These are phyloP conservation scores for Lepidochitona cinerea DNA, from an alignment of 2,888 invertebrate species.

Conservation along the genomic window DNA sequence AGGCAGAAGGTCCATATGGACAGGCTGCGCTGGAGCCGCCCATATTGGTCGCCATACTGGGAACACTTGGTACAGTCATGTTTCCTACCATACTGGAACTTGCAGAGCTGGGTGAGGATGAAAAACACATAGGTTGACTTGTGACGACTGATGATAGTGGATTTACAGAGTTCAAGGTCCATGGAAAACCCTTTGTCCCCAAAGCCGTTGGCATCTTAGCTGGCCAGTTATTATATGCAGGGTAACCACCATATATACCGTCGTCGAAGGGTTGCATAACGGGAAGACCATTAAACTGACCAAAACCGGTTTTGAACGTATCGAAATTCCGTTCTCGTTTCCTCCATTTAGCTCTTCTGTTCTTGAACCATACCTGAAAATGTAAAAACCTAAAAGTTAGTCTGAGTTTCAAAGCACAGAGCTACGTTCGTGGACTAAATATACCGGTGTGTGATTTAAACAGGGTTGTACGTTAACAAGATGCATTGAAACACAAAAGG, in stretches of 20 bases:
- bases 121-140: slow-evolving; percentile 24
- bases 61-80: slow-evolving; percentile 49
- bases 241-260: slow-evolving; percentile 86
- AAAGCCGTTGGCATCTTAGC: slow-evolving; percentile 90
- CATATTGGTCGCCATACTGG: slow-evolving; percentile 18
- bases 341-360: slow-evolving; percentile 59
- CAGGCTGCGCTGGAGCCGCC: slow-evolving; percentile 72
- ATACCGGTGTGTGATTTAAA: too few species aligned
- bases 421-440: too few species aligned
- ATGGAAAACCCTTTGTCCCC: slow-evolving; percentile 83
- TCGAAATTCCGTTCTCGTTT: slow-evolving; percentile 59
- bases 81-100: slow-evolving; percentile 70
- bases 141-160: slow-evolving; percentile 76
- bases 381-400: too few species aligned
- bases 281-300: slow-evolving; percentile 82
- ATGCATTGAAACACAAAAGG: too few species aligned
- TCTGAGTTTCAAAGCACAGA: too few species aligned
- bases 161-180: slow-evolving; percentile 77
- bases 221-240: slow-evolving; percentile 95
- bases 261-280: slow-evolving; percentile 91
- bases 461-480: too few species aligned
- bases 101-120: slow-evolving; percentile 10
- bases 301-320: slow-evolving; percentile 84
- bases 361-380: slow-evolving; percentile 61
- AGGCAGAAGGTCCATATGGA: slow-evolving; percentile 89